Conservation (phyloP, 2,797 vertebrate genomes). For the Enteromius radiatus region DNA sequence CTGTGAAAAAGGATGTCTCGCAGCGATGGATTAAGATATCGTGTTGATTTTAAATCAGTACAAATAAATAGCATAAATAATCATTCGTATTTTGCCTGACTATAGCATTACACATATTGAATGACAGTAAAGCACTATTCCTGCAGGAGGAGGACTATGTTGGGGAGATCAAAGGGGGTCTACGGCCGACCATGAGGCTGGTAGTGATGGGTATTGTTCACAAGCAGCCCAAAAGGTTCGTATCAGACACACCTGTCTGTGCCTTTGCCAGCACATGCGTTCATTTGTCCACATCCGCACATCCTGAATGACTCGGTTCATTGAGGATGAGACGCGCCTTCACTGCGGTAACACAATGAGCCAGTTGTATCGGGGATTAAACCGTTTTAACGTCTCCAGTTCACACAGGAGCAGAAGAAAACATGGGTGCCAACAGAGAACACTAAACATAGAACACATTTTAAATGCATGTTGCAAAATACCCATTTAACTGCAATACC, state of each 20-base stretch:
- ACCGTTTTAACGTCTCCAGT: conserved; percentile 7
- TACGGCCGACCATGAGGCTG: conserved; percentile 90
- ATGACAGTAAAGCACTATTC: not conserved
- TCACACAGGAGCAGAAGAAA: not conserved
- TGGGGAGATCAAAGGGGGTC: conserved; percentile 89
- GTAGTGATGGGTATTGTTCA: conserved; percentile 87
- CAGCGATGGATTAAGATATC: not conserved
- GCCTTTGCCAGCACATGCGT: conserved; percentile 26
- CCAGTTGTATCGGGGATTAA: conserved; percentile 41
- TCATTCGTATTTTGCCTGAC: not conserved
- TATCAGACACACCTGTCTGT: conserved; percentile 42
- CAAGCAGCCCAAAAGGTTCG: conserved; percentile 86
- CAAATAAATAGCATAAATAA: not conserved
- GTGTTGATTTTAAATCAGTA: not conserved
- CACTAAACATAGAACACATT: not conserved
- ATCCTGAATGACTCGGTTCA: conserved; percentile 3
- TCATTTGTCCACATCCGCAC: conserved; percentile 8
- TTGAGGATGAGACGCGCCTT: conserved; percentile 17
- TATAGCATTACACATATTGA: not conserved
- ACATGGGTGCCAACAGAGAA: conserved; percentile 23
- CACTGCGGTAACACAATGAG: conserved; percentile 45
- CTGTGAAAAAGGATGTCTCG: not conserved
- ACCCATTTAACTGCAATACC: not conserved
- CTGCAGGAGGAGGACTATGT: conserved; percentile 82
- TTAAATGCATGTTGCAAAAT: not conserved